These are phyloP conservation scores for Xylota segnis DNA, from an alignment of 2,888 invertebrate species.

Conservation along the genomic window DNA sequence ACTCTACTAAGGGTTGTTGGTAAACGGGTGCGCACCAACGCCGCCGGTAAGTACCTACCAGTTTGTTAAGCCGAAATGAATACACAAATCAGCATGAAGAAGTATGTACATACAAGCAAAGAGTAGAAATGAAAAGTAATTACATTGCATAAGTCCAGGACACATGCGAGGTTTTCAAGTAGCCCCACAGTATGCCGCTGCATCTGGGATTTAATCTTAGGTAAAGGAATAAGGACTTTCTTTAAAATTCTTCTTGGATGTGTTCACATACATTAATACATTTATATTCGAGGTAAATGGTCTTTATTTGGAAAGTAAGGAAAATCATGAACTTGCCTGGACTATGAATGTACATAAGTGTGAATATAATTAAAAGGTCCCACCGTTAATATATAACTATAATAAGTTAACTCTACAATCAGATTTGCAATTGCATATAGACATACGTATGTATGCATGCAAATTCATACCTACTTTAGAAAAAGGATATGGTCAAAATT, in stretches of 20 bases:
- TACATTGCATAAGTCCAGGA: slow-evolving; percentile 51
- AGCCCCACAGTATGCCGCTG: slow-evolving; percentile 31
- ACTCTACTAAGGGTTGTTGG: slow-evolving; percentile 41
- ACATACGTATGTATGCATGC: too few species aligned
- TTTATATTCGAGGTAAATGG: too few species aligned
- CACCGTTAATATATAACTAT: too few species aligned
- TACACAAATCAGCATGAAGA: slow-evolving; percentile 60
- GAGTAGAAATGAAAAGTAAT: slow-evolving; percentile 58
- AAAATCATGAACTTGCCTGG: too few species aligned
- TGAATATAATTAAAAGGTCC: too few species aligned
- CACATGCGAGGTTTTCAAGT: slow-evolving; percentile 66
- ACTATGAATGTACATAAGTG: too few species aligned
- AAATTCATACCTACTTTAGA: too few species aligned
- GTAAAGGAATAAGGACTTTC: slow-evolving; percentile 15
- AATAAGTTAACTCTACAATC: too few species aligned
- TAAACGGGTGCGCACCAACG: slow-evolving; percentile 43
- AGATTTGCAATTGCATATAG: too few species aligned
- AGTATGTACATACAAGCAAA: slow-evolving; percentile 24
- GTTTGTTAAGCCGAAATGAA: slow-evolving; percentile 64
- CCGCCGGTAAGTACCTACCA: slow-evolving; percentile 54
- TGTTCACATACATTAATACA: background rate
- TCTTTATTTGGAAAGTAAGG: too few species aligned
- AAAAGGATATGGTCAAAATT: too few species aligned
- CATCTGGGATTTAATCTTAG: slow-evolving; percentile 44
- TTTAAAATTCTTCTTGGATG: background rate